These are phyloP conservation scores for Pitangus sulphuratus DNA, from an alignment of 2,797 vertebrate genomes.

Conservation along the genomic window DNA sequence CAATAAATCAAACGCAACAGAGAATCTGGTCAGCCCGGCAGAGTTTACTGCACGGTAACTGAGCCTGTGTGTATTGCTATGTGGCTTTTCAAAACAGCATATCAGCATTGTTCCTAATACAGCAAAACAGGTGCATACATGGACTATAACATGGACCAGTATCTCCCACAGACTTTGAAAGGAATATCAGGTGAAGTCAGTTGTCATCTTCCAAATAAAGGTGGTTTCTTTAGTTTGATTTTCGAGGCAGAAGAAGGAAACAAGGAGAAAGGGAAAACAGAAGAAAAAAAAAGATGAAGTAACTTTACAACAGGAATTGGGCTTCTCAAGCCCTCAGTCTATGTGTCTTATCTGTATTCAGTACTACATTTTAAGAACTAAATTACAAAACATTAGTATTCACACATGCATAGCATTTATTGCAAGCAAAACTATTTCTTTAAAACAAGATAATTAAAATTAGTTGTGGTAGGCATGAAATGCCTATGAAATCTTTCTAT, in stretches of 20 bases:
- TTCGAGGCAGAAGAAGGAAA: not conserved
- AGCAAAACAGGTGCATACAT: not conserved
- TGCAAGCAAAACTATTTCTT: conserved; percentile 46
- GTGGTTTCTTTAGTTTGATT: not conserved
- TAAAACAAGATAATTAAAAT: conserved; percentile 54
- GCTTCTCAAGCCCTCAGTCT: not conserved
- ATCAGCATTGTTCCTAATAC: accelerated
- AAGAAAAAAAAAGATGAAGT: not conserved
- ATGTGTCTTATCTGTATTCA: not conserved
- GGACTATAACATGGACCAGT: not conserved
- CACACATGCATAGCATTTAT: not conserved
- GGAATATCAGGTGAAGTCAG: not conserved
- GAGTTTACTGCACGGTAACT: not conserved
- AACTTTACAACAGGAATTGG: not conserved
- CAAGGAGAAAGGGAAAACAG: not conserved
- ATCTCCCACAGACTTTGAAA: not conserved
- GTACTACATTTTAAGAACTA: not conserved
- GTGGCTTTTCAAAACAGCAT: not conserved
- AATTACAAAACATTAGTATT: conserved; percentile 27
- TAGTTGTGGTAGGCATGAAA: conserved; percentile 24
- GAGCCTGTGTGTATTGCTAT: accelerated
- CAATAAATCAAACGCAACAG: not conserved
- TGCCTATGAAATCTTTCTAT: not conserved
- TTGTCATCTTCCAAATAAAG: not conserved
- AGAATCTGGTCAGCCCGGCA: not conserved